A percentile compares a stretch with the other conserved stretches of the same genome.
Conservation (phyloP, 2,113 vertebrate species). For the Stigmatopora argus region DNA sequence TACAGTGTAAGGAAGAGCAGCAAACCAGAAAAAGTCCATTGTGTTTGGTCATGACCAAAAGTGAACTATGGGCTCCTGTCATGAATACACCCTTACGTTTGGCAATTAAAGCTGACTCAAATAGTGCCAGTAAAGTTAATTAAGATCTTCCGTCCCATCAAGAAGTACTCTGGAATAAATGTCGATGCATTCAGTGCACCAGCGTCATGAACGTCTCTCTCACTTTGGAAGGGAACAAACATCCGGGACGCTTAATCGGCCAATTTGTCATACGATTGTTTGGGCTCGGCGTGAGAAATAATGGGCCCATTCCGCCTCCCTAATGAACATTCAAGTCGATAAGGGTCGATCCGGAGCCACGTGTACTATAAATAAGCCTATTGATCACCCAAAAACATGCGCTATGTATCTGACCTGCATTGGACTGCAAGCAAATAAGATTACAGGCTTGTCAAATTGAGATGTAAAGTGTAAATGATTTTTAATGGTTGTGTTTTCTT, state of each 20-base stretch:
- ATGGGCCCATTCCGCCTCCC: slow-evolving; percentile 46
- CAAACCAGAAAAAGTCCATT: too few species aligned
- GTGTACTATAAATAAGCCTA: slow-evolving; percentile 44
- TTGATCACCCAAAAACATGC: slow-evolving; percentile 34
- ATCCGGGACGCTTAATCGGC: slow-evolving; percentile 58
- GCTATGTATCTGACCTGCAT: neutral
- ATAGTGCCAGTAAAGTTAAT: neutral
- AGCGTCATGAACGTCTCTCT: slow-evolving; percentile 20
- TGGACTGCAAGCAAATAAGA: slow-evolving; percentile 3
- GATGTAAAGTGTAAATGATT: slow-evolving; percentile 2
- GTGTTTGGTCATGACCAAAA: too few species aligned
- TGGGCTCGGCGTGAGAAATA: slow-evolving; percentile 43
- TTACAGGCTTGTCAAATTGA: slow-evolving; percentile 2
- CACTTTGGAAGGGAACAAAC: slow-evolving; percentile 20
- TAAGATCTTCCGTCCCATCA: neutral
- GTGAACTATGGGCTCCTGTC: too few species aligned
- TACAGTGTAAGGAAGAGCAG: too few species aligned
- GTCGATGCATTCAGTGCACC: slow-evolving; percentile 16
- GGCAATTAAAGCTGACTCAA: too few species aligned
- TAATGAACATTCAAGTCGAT: slow-evolving; percentile 57
- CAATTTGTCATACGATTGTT: slow-evolving; percentile 61
- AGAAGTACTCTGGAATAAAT: slow-evolving; percentile 10
- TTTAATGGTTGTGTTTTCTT: neutral
- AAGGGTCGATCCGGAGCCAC: slow-evolving; percentile 41
- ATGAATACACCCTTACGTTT: too few species aligned